Conservation (phyloP, 2,888 invertebrate species). For the Agonopterix subpropinquella region DNA sequence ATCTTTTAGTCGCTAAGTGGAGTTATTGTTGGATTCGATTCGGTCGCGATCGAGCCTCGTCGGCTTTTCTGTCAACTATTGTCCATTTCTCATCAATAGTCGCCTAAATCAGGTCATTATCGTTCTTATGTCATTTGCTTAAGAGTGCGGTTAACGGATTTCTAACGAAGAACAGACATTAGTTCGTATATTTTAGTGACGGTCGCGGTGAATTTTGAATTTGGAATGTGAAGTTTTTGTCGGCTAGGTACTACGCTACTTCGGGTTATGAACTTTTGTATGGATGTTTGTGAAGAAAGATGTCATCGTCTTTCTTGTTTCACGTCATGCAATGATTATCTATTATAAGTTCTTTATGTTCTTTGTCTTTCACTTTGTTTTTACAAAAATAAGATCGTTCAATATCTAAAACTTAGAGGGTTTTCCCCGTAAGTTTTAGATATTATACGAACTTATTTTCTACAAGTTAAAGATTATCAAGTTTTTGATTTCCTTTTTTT, state of each 20-base stretch:
- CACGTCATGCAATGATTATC: not conserved
- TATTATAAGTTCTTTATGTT: too few relatives aligned
- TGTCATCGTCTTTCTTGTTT: too few relatives aligned
- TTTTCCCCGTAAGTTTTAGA: too few relatives aligned
- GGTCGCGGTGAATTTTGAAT: slow-evolving; percentile 56
- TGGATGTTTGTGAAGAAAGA: not conserved
- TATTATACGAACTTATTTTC: not conserved
- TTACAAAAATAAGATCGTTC: too few relatives aligned
- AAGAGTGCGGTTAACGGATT: too few relatives aligned
- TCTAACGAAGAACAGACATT: slow-evolving; percentile 2
- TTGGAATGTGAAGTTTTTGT: slow-evolving; percentile 57
- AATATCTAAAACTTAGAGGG: too few relatives aligned
- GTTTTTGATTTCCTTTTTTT: too few relatives aligned
- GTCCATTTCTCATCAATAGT: too few relatives aligned
- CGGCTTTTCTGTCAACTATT: slow-evolving; percentile 51
- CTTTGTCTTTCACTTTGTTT: too few relatives aligned
- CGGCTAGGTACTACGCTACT: slow-evolving; percentile 11
- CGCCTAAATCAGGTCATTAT: too few relatives aligned
- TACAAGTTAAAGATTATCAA: not conserved
- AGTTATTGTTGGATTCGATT: slow-evolving; percentile 65
- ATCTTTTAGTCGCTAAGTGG: slow-evolving; percentile 66
- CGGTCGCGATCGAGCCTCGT: slow-evolving; percentile 44
- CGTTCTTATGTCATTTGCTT: too few relatives aligned
- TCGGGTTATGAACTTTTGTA: not conserved
- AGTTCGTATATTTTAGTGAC: slow-evolving; percentile 57